phyloP scores from a whole-genome alignment of 2,888 invertebrate genomes.

The Cancer borealis region DNA sequence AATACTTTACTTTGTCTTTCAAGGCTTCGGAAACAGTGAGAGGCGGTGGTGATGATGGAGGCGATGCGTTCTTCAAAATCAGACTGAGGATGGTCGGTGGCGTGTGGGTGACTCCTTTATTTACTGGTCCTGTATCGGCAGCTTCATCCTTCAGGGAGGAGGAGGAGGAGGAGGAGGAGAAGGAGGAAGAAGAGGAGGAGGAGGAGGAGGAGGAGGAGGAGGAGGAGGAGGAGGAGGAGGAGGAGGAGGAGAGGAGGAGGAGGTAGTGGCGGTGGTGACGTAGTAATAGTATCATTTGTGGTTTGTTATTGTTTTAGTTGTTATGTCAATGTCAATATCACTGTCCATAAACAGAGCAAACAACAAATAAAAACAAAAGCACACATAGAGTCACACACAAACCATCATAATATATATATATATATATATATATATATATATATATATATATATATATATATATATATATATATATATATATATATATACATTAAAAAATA shows the following conservation, averaged over 20 bases:
- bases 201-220: too few relatives aligned
- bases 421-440: not conserved
- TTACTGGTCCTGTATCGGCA: conserved; percentile 22
- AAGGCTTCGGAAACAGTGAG: not conserved
- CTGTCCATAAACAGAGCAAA: not conserved
- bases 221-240: too few relatives aligned
- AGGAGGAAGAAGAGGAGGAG: too few relatives aligned
- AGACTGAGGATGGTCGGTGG: not conserved
- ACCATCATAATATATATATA: not conserved
- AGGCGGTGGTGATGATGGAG: not conserved
- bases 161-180: too few relatives aligned
- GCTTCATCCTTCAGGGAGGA: not conserved
- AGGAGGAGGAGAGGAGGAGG: too few relatives aligned
- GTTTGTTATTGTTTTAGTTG: too few relatives aligned
- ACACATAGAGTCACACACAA: too few relatives aligned
- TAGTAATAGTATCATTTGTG: too few relatives aligned
- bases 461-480: not conserved
- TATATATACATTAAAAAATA: not conserved
- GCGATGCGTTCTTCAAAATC: conserved; percentile 15
- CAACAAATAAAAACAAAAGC: not conserved
- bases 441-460: not conserved
- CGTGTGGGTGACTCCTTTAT: conserved; percentile 28
- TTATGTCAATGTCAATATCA: too few relatives aligned
- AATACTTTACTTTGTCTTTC: too few relatives aligned
- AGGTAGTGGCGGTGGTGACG: not conserved